Evolutionary conservation across 37 sponge, comb jelly and placozoan genomes (phyloP).

Genomic region (Cliona cf. orientalis): DNA sequence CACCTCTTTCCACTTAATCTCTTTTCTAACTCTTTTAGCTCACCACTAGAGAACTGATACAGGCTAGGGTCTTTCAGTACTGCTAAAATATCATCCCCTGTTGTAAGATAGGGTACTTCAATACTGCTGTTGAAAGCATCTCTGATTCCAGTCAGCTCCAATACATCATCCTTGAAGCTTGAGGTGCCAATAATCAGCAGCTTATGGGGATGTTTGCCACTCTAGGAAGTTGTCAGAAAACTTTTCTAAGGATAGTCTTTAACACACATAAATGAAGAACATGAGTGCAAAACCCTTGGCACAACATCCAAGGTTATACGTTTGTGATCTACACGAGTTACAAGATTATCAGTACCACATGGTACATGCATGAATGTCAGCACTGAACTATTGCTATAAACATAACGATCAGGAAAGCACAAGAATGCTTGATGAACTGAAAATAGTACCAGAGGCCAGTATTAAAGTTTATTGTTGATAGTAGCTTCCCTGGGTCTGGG

Average conservation of each 20-base stretch:
- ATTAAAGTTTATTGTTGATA: too few relatives aligned
- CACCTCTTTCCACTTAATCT: conserved; percentile 39
- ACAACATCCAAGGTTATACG: too few relatives aligned
- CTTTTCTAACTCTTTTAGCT: conserved; percentile 35
- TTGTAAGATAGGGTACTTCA: conserved; percentile 63
- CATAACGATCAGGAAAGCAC: too few relatives aligned
- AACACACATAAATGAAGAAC: neutral
- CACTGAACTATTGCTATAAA: too few relatives aligned
- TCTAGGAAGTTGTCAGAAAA: neutral
- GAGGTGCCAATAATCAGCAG: conserved; percentile 91
- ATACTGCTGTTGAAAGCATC: conserved; percentile 51
- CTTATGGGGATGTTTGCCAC: conserved; percentile 27
- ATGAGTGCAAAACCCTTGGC: neutral
- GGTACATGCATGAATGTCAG: too few relatives aligned
- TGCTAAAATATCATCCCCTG: conserved; percentile 49
- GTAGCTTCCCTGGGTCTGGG: too few relatives aligned
- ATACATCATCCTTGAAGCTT: conserved; percentile 34
- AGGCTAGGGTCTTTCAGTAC: conserved; percentile 50
- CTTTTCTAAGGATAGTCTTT: neutral
- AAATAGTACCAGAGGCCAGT: too few relatives aligned
- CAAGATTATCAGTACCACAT: too few relatives aligned
- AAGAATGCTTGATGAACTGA: too few relatives aligned
- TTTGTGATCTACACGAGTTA: too few relatives aligned
- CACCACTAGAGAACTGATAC: conserved; percentile 20
- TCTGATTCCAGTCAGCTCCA: conserved; percentile 50